Conservation (phyloP, 2,113 vertebrate genomes). For the Zosterops hypoxanthus region DNA sequence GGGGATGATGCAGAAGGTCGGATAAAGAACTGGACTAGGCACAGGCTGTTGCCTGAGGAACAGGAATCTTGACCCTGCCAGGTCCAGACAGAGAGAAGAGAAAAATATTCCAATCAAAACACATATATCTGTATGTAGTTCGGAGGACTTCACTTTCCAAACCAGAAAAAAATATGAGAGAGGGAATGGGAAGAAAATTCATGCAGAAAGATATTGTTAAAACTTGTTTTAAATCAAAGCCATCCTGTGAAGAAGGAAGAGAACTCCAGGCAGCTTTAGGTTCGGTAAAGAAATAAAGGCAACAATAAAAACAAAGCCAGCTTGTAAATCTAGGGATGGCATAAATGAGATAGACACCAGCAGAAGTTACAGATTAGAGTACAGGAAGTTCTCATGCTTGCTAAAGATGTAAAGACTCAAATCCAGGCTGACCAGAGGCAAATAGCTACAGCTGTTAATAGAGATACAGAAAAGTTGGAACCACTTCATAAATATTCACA, state of each 20-base stretch:
- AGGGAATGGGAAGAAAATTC: not conserved
- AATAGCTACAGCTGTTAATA: not conserved
- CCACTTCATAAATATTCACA: not conserved
- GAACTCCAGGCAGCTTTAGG: not conserved
- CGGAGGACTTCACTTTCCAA: not conserved
- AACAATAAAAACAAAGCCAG: not conserved
- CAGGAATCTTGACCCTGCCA: not conserved
- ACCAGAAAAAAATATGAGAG: not conserved
- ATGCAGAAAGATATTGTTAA: not conserved
- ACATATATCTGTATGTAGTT: not conserved
- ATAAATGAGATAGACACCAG: not conserved
- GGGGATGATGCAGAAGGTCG: not conserved
- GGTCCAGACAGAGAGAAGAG: not conserved
- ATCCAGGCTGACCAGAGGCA: not conserved
- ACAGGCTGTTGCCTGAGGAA: not conserved
- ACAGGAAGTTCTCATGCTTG: not conserved
- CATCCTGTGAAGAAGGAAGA: not conserved
- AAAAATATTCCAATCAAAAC: not conserved
- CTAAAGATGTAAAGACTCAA: not conserved
- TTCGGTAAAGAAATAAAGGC: not conserved
- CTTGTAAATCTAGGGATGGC: not conserved
- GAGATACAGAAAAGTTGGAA: not conserved
- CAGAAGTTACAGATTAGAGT: not conserved
- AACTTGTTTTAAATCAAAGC: not conserved
- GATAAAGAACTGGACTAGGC: not conserved